phyloP scores from a whole-genome alignment of 1,140 invertebrate genomes.

The Mesaphorura yosii region DNA sequence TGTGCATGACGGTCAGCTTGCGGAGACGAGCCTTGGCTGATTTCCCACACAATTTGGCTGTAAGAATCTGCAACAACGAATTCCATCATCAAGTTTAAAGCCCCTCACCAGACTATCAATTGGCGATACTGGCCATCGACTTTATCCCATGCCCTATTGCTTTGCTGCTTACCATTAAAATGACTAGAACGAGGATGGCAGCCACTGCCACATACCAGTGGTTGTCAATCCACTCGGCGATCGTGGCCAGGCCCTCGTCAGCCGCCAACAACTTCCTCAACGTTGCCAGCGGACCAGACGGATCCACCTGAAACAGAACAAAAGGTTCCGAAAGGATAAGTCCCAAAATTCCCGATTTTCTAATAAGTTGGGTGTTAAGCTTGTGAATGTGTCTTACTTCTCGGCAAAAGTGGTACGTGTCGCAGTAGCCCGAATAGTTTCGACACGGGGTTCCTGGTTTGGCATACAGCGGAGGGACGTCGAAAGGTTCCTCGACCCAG shows the following conservation, averaged over 20 bases:
- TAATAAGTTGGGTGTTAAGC: no score
- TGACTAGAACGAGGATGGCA: conserved; percentile 25
- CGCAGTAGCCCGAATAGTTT: conserved; percentile 97
- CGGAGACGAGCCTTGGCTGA: conserved; percentile 23
- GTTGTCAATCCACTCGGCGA: conserved; percentile 56
- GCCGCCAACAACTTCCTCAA: conserved; percentile 72
- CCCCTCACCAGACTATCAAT: neutral
- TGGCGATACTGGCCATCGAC: no score
- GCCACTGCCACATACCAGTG: conserved; percentile 31
- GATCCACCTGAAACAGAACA: conserved; percentile 62
- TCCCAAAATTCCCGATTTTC: no score
- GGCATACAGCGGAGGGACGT: conserved; percentile 84
- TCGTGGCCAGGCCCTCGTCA: conserved; percentile 71
- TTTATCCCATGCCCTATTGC: no score
- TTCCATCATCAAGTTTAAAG: conserved; percentile 1
- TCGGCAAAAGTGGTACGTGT: conserved; percentile 38
- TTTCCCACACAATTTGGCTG: conserved; percentile 27
- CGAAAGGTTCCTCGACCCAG: conserved; percentile 75
- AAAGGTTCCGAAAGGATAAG: no score
- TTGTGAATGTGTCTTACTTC: conserved; percentile 3
- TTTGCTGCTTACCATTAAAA: conserved; percentile 21
- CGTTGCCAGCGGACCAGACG: conserved; percentile 84
- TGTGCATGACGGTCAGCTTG: conserved; percentile 30
- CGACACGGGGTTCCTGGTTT: conserved; percentile 93
- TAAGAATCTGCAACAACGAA: conserved; percentile 8